Evolutionary conservation across 2,797 vertebrate species (phyloP).

Genomic region (Lacerta bilineata): DNA sequence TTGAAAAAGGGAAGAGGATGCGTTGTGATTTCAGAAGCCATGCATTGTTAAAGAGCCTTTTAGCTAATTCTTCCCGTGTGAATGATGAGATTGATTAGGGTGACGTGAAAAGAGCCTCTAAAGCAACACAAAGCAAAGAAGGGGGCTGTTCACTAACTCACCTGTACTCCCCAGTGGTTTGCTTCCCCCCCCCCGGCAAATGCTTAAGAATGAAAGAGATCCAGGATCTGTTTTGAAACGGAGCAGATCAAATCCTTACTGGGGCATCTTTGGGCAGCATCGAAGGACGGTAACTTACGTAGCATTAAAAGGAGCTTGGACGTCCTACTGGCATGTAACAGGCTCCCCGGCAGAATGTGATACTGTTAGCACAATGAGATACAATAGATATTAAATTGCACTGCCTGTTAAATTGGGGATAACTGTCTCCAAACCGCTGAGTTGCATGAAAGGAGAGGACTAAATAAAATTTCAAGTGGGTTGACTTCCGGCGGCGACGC

Average conservation of each 20-base stretch:
- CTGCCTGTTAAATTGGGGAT: conserved; percentile 61
- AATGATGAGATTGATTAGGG: conserved; percentile 62
- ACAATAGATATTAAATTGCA: conserved; percentile 41
- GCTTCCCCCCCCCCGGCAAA: conserved; percentile 25
- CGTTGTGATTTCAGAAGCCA: not conserved
- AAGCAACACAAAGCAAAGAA: conserved; percentile 56
- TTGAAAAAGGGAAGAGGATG: conserved; percentile 27
- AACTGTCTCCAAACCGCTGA: conserved; percentile 52
- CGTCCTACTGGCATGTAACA: conserved; percentile 52
- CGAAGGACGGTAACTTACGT: conserved; percentile 22
- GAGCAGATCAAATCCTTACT: conserved; percentile 63
- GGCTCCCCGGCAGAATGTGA: conserved; percentile 45
- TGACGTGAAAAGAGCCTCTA: conserved; percentile 59
- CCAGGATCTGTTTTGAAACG: conserved; percentile 42
- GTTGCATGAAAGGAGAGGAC: conserved; percentile 60
- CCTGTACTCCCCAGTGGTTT: conserved; percentile 30
- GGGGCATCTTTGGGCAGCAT: conserved; percentile 15
- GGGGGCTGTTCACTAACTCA: conserved; percentile 61
- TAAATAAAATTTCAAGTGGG: conserved; percentile 48
- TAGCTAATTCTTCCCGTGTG: conserved; percentile 59
- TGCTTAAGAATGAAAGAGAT: conserved; percentile 70
- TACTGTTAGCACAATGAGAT: conserved; percentile 48
- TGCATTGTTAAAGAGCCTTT: conserved; percentile 71
- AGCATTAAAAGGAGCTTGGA: conserved; percentile 51
- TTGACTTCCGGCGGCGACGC: too few species aligned